phyloP scores from a whole-genome alignment of 2,113 vertebrate genomes.

The Eupsittula cactorum region DNA sequence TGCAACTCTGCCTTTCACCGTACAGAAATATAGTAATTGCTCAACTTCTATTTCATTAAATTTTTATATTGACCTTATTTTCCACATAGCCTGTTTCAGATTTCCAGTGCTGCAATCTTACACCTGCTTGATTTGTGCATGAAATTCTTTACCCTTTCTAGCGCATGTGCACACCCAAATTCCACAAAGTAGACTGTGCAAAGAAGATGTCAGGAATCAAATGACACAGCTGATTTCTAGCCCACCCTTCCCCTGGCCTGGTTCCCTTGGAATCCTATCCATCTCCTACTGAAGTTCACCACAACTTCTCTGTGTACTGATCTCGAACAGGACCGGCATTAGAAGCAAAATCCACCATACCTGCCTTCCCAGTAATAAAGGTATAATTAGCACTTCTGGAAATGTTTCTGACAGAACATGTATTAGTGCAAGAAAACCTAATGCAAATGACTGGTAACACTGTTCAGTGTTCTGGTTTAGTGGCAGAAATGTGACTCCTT shows the following conservation, averaged over 20 bases:
- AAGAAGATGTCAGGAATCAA: not conserved
- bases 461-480: not conserved
- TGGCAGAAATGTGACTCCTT: not conserved
- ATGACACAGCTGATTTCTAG: not conserved
- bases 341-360: not conserved
- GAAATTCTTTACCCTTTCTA: not conserved
- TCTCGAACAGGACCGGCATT: not conserved
- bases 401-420: not conserved
- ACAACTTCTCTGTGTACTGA: not conserved
- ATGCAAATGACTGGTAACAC: not conserved
- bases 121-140: not conserved
- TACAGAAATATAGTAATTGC: not conserved
- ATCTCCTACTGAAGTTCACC: not conserved
- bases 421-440: not conserved
- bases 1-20: not conserved
- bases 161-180: rapidly evolving
- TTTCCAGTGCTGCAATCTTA: not conserved
- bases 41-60: not conserved
- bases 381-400: not conserved
- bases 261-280: not conserved
- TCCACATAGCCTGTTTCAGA: not conserved
- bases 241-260: rapidly evolving
- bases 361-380: not conserved
- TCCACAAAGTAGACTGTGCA: not conserved
- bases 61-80: not conserved